Conservation (phyloP, 2,888 invertebrate genomes). For the Orthosia gracilis region DNA sequence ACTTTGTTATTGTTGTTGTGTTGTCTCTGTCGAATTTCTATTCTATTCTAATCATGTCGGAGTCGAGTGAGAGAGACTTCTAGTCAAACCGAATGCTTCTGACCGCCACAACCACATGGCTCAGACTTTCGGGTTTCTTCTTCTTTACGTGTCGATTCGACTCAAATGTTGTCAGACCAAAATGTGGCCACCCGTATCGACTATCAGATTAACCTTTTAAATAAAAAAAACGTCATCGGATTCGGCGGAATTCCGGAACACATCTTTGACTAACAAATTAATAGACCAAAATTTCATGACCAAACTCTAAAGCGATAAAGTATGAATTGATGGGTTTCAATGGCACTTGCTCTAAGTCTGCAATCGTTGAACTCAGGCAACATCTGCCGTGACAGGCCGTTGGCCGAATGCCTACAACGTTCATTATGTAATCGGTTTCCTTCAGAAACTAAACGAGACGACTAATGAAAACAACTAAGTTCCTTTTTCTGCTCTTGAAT, state of each 20-base stretch:
- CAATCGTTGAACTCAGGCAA: constrained; percentile 43
- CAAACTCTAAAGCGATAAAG: not conserved
- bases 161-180: too few relatives aligned
- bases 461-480: not conserved
- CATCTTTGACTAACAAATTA: not conserved
- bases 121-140: not conserved
- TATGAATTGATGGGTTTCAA: constrained; percentile 31
- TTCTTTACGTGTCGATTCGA: too few relatives aligned
- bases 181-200: too few relatives aligned
- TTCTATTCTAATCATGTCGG: not conserved
- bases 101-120: not conserved
- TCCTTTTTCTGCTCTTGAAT: not conserved
- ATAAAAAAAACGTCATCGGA: too few relatives aligned
- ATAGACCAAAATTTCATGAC: not conserved
- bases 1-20: too few relatives aligned
- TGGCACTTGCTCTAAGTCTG: constrained; percentile 25
- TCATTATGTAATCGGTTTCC: constrained; percentile 41
- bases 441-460: constrained; percentile 22
- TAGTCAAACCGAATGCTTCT: not conserved
- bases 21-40: too few relatives aligned
- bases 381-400: constrained; percentile 41
- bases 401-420: constrained; percentile 51
- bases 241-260: not conserved
- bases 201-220: not conserved
- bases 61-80: too few relatives aligned